A percentile compares a stretch with the other conserved stretches of the same genome.
phyloP scores from a whole-genome alignment of 92 coral and sea anemone species.

The Heteractis magnifica region DNA sequence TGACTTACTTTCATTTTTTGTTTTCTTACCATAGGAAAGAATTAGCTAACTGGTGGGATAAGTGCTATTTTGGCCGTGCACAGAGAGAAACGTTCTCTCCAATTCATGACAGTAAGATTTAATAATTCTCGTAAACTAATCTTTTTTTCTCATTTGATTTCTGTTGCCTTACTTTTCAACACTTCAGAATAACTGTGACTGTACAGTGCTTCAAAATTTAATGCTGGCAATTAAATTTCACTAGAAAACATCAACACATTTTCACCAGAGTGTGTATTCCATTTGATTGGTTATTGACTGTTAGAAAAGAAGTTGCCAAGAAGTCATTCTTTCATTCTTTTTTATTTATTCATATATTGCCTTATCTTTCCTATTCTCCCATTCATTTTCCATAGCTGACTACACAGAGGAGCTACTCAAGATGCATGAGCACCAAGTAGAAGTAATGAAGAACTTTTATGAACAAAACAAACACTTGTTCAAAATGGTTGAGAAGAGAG shows the following conservation, averaged over 20 bases:
- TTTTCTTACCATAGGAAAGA: constrained; percentile 60
- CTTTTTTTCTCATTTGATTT: too few species aligned
- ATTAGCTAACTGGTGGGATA: constrained; percentile 77
- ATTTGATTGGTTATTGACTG: too few species aligned
- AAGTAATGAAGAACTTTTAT: constrained; percentile 76
- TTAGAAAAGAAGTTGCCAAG: too few species aligned
- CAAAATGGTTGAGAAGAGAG: constrained; percentile 92
- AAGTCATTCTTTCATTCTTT: too few species aligned
- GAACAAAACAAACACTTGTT: constrained; percentile 85
- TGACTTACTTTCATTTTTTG: background rate
- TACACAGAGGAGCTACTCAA: constrained; percentile 79
- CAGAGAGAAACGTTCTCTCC: constrained; percentile 86
- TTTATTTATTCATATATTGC: too few species aligned
- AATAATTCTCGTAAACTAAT: too few species aligned
- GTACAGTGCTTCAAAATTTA: too few species aligned
- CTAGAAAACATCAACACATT: too few species aligned
- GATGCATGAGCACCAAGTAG: constrained; percentile 92
- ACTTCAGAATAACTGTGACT: too few species aligned
- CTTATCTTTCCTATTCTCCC: background rate
- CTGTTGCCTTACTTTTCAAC: too few species aligned
- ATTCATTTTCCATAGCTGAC: constrained; percentile 53
- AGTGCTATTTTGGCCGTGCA: constrained; percentile 86
- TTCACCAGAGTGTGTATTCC: too few species aligned
- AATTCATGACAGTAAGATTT: constrained; percentile 78
- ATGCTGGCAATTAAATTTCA: too few species aligned